A percentile compares a stretch with the other conserved stretches of the same genome.
Evolutionary conservation across 2,113 vertebrate species (phyloP).

Genomic region (Pseudonaja textilis): DNA sequence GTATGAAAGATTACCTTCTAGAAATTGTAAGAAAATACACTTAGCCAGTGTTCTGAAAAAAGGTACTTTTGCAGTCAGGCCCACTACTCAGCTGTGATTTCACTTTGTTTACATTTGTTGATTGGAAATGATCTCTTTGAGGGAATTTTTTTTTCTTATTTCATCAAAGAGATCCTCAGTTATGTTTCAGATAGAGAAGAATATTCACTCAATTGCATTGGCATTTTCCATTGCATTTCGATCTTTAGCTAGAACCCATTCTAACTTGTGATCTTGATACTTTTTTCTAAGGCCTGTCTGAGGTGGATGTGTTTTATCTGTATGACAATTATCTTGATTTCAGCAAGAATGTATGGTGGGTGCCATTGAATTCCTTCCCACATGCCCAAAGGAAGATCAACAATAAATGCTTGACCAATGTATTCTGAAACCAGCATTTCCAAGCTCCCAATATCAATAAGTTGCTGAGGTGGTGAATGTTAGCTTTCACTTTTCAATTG

Average conservation of each 20-base stretch:
- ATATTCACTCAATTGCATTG: background rate
- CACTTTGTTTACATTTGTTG: background rate
- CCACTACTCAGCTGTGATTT: background rate
- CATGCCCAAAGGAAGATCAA: background rate
- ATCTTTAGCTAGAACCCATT: background rate
- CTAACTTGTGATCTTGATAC: background rate
- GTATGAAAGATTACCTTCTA: background rate
- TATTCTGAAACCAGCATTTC: background rate
- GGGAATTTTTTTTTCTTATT: background rate
- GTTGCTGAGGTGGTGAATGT: background rate
- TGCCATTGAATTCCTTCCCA: background rate
- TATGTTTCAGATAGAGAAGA: background rate
- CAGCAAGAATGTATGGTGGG: background rate
- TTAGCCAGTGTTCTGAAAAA: background rate
- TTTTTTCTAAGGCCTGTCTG: background rate
- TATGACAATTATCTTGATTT: background rate
- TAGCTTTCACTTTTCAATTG: background rate
- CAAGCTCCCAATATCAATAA: background rate
- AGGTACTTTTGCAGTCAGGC: background rate
- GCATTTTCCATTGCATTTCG: background rate
- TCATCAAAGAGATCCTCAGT: background rate
- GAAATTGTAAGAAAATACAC: background rate
- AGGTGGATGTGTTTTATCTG: too few species aligned
- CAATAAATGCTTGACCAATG: background rate
- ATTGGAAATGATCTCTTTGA: background rate